phyloP scores from a whole-genome alignment of 2,113 vertebrate genomes.

The Ammodytes marinus region DNA sequence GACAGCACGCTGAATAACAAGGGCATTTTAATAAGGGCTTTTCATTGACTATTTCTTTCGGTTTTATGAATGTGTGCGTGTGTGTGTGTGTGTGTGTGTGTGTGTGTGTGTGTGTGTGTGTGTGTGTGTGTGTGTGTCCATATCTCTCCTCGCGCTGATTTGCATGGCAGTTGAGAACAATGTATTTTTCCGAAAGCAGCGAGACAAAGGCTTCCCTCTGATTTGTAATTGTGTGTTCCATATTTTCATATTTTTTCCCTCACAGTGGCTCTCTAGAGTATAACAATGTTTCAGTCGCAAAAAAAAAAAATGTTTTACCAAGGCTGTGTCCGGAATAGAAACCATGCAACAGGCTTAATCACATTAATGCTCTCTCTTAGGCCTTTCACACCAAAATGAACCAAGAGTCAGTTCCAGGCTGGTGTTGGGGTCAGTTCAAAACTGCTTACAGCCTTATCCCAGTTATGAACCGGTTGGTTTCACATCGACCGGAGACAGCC shows the following conservation, averaged over 20 bases:
- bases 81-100: too few species aligned
- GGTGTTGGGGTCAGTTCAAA: too few species aligned
- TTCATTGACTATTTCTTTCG: conserved; percentile 35
- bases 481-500: too few species aligned
- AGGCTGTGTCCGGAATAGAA: conserved; percentile 13
- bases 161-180: conserved; percentile 71
- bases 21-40: conserved; percentile 11
- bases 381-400: too few species aligned
- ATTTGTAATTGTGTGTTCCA: conserved; percentile 30
- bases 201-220: conserved; percentile 53
- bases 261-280: conserved; percentile 46
- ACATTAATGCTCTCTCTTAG: background rate
- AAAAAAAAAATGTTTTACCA: conserved; percentile 33
- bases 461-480: too few species aligned
- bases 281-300: too few species aligned
- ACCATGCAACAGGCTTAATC: conserved; percentile 10
- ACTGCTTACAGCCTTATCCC: too few species aligned
- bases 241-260: conserved; percentile 53
- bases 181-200: conserved; percentile 48
- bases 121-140: too few species aligned
- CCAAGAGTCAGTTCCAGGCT: too few species aligned
- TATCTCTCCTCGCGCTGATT: conserved; percentile 59
- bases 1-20: background rate
- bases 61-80: background rate
- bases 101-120: too few species aligned